Conservation (phyloP, 2,888 invertebrate species). For the Hoplodrina blanda region DNA sequence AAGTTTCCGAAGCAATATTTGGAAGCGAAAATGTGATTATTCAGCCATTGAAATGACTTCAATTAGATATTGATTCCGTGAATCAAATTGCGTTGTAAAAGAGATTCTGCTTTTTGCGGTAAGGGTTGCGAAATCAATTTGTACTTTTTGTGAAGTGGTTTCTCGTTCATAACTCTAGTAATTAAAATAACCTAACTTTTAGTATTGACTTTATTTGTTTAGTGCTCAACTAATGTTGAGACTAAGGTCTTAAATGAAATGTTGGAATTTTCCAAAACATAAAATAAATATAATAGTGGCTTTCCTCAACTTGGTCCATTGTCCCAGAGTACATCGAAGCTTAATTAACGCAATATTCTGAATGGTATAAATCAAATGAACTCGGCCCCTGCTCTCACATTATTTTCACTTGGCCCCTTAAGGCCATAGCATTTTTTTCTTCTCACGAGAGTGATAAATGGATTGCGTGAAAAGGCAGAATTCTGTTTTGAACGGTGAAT, state of each 20-base stretch:
- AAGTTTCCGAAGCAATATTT: conserved; percentile 43
- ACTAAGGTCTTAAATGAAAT: background rate
- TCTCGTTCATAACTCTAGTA: background rate
- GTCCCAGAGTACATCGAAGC: conserved; percentile 63
- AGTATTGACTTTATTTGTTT: background rate
- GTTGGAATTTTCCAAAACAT: conserved; percentile 10
- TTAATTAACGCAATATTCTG: conserved; percentile 74
- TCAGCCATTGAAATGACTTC: conserved; percentile 40
- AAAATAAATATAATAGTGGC: conserved; percentile 28
- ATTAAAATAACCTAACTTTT: background rate
- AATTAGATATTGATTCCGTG: conserved; percentile 48
- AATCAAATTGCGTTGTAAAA: conserved; percentile 23
- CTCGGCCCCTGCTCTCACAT: conserved; percentile 73
- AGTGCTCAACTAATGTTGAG: background rate
- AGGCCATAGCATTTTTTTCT: conserved; percentile 80
- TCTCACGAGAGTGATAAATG: conserved; percentile 81
- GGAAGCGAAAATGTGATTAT: conserved; percentile 43
- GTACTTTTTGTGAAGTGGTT: background rate
- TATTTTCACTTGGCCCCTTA: conserved; percentile 77
- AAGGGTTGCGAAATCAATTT: conserved; percentile 23
- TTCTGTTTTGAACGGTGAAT: conserved; percentile 74
- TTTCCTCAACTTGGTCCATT: conserved; percentile 25
- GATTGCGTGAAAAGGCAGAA: conserved; percentile 76
- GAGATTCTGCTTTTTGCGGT: conserved; percentile 13
- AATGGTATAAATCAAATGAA: conserved; percentile 78